A percentile compares a stretch with the other conserved stretches of the same genome.
These are phyloP conservation scores for Ochotona princeps DNA, from an alignment of 2,113 vertebrate genomes.

Conservation along the genomic window DNA sequence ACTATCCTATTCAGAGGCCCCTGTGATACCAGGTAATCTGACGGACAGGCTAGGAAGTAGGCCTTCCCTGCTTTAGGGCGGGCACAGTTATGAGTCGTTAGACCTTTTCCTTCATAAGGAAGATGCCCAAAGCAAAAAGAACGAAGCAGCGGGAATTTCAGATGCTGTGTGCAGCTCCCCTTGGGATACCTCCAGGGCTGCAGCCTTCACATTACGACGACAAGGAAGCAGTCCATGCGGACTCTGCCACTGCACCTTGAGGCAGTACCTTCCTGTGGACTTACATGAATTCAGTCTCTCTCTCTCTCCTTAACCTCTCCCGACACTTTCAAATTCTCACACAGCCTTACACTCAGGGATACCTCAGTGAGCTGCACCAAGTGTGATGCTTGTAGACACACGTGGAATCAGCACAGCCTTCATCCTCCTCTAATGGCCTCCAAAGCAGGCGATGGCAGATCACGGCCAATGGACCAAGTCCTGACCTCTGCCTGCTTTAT, in stretches of 20 bases:
- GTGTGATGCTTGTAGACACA: background rate
- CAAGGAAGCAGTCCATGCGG: background rate
- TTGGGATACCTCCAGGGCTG: constrained; percentile 14
- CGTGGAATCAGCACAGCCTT: background rate
- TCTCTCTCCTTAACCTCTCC: background rate
- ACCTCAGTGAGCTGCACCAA: accelerated
- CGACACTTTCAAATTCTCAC: background rate
- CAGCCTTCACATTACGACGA: background rate
- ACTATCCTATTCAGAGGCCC: background rate
- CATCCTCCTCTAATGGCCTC: no score
- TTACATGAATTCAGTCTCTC: background rate
- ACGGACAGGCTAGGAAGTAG: background rate
- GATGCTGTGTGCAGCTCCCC: background rate
- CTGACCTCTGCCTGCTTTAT: background rate
- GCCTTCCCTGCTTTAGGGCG: constrained; percentile 30
- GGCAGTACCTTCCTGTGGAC: background rate
- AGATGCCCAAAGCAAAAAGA: constrained; percentile 59
- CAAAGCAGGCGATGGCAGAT: background rate
- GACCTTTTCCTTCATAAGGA: constrained; percentile 7
- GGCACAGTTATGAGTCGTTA: constrained; percentile 22
- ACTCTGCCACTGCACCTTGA: background rate
- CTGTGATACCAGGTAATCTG: background rate
- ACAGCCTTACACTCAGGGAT: background rate
- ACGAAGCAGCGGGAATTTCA: constrained; percentile 40
- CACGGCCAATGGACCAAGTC: background rate